These are phyloP conservation scores for Mola mola DNA, from an alignment of 2,113 vertebrate species.

Conservation along the genomic window DNA sequence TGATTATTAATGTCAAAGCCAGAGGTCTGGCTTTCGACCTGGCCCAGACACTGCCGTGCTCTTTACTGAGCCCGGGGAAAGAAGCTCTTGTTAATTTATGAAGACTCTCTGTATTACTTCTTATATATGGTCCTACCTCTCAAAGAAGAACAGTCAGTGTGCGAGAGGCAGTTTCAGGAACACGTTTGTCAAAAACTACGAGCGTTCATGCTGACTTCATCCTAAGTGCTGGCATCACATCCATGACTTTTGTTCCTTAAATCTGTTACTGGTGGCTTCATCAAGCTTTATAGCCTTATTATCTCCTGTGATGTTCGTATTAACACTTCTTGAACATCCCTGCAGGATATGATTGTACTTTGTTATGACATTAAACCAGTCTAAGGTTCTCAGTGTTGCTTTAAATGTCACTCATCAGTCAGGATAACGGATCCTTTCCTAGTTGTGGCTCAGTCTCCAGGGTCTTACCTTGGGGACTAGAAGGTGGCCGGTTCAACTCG, in stretches of 20 bases:
- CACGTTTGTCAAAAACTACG: background rate
- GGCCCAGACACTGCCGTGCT: slow-evolving; percentile 12
- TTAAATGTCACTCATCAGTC: too few relatives aligned
- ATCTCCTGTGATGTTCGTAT: background rate
- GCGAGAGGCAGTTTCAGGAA: background rate
- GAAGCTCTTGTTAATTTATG: slow-evolving; percentile 58
- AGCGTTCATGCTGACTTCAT: background rate
- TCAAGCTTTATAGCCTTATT: slow-evolving; percentile 8
- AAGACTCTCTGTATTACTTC: slow-evolving; percentile 41
- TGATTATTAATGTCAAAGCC: slow-evolving; percentile 65
- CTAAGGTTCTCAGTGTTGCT: too few relatives aligned
- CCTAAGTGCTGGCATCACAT: background rate
- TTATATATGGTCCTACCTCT: slow-evolving; percentile 18
- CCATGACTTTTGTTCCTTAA: background rate
- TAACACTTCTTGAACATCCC: slow-evolving; percentile 21
- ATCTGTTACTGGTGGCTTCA: too few relatives aligned
- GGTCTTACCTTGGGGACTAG: too few relatives aligned
- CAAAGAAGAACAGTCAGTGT: background rate
- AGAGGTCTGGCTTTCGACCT: slow-evolving; percentile 36
- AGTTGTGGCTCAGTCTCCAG: too few relatives aligned
- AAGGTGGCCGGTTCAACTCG: too few relatives aligned
- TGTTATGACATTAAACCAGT: slow-evolving; percentile 27
- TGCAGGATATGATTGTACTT: background rate
- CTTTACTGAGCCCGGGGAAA: slow-evolving; percentile 35
- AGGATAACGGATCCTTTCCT: too few relatives aligned